These are phyloP conservation scores for Perodicticus potto DNA, from an alignment of 2,797 vertebrate species.

Conservation along the genomic window DNA sequence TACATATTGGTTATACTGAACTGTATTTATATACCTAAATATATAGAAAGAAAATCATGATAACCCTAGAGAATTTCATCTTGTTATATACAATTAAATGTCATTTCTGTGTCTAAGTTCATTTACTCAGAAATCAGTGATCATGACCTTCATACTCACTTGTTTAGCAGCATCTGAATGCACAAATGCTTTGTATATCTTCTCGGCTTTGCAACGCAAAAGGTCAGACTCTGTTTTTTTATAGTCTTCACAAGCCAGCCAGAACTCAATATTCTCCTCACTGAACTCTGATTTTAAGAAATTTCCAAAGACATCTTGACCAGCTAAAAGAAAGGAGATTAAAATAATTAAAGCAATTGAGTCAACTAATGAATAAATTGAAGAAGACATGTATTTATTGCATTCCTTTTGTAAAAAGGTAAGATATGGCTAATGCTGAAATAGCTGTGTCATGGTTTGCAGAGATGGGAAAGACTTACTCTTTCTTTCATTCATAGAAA, in stretches of 20 bases:
- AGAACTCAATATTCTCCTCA: conserved; percentile 91
- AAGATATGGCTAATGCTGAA: neutral
- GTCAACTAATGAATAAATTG: neutral
- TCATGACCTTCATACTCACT: conserved; percentile 79
- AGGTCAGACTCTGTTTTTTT: conserved; percentile 87
- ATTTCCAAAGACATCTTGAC: conserved; percentile 86
- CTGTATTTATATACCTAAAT: neutral
- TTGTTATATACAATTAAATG: neutral
- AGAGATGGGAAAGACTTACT: neutral
- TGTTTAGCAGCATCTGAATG: conserved; percentile 88
- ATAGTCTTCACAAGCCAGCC: conserved; percentile 91
- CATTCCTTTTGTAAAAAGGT: neutral
- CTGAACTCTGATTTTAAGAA: conserved; percentile 91
- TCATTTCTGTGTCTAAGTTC: neutral
- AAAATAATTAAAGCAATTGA: conserved; percentile 14
- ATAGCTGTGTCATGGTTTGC: neutral
- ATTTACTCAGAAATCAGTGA: neutral
- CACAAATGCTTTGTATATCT: conserved; percentile 89
- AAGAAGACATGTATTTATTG: conserved; percentile 13
- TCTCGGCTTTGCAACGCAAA: conserved; percentile 87
- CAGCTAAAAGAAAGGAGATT: conserved; percentile 81
- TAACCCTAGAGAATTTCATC: neutral
- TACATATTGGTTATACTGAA: neutral
- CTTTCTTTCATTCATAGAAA: neutral
- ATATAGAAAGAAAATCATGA: neutral